Percentiles rank a stretch among this genome's conserved stretches.
Evolutionary conservation across 2,797 vertebrate genomes (phyloP).

Genomic region (Poecilia velifera): DNA sequence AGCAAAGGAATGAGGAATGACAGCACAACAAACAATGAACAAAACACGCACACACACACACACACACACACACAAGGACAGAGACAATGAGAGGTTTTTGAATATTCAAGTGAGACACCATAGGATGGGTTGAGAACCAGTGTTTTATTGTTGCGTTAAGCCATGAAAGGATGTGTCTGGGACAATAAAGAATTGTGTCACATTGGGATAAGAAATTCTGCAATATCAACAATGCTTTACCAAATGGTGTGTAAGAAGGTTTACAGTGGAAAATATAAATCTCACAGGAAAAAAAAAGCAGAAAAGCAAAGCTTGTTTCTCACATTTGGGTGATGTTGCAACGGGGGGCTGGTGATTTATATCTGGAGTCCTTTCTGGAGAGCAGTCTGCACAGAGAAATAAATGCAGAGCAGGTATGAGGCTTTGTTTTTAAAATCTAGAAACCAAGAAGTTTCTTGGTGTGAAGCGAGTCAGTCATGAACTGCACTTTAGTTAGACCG

Average conservation of each 20-base stretch:
- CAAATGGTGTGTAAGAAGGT: constrained; percentile 69
- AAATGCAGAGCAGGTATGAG: not conserved
- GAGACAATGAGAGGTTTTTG: constrained; percentile 75
- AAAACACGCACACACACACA: constrained; percentile 55
- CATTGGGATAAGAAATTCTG: constrained; percentile 66
- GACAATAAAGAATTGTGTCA: constrained; percentile 76
- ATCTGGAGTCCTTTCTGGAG: constrained; percentile 29
- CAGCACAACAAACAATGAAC: constrained; percentile 82
- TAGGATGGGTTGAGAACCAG: constrained; percentile 64
- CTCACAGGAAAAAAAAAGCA: constrained; percentile 54
- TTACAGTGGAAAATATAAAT: constrained; percentile 64
- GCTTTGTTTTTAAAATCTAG: constrained; percentile 10
- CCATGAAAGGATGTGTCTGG: constrained; percentile 76
- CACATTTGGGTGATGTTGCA: constrained; percentile 52
- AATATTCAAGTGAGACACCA: constrained; percentile 77
- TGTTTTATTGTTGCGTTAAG: constrained; percentile 79
- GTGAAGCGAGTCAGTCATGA: constrained; percentile 41
- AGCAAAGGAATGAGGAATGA: constrained; percentile 72
- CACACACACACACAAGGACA: not conserved
- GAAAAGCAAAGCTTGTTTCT: constrained; percentile 54
- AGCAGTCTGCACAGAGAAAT: constrained; percentile 27
- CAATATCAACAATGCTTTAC: constrained; percentile 71
- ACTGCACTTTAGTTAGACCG: constrained; percentile 35
- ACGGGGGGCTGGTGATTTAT: constrained; percentile 56
- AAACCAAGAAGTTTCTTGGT: constrained; percentile 12